Evolutionary conservation across 2,888 invertebrate genomes (phyloP), one percentile per base, ranked within the genome.

Genomic region (Tromatobia lineatoria): DNA sequence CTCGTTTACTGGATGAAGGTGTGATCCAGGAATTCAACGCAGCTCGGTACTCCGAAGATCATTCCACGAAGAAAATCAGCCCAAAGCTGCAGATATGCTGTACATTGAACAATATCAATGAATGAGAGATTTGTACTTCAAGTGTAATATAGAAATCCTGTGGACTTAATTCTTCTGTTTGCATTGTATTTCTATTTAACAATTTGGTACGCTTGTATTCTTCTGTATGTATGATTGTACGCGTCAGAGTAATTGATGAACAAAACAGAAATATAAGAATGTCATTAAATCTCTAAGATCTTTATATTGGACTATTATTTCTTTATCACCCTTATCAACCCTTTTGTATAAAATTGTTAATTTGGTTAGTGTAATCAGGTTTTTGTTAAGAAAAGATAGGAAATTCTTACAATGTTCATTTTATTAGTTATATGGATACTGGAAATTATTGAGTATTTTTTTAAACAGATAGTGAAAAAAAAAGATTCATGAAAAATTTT

Each of bases 231-330:
- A 34, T 34, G 34, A 64, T 23, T 66, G 75, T 74, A 45, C 13
- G 29, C 1, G 10, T 29, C 29, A 11, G 50, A 64, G 15, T 29
- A 13, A 64, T n/a, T 13, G 11, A 38, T 61, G 18, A 38, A 0
- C 20, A 45, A 20, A 0, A 20, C 4, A n/a, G 10, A 38, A 25
- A 38, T 13, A 38, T 20, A 47, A 11, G 20, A 29, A 76, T 23
- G n/a, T 50, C 45, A 75, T 75, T 66, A 75, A 64, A 75, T 47
- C 15, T 66, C 15, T 38, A 23, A 75, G 34, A 52, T 47, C 66
- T 66, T 45, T 47, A 66, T 25, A 18, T 15, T 15, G 18, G 15
- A 47, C 20, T 50, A 15, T 52, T 52, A 29, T 61, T 38, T 66
- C 38, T 64, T 52, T 52, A 23, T 42, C 23, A 15, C 23, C 52